Base-by-base conservation (phyloP, 2,797 vertebrate genomes). In the Crax fasciolata region DNA sequence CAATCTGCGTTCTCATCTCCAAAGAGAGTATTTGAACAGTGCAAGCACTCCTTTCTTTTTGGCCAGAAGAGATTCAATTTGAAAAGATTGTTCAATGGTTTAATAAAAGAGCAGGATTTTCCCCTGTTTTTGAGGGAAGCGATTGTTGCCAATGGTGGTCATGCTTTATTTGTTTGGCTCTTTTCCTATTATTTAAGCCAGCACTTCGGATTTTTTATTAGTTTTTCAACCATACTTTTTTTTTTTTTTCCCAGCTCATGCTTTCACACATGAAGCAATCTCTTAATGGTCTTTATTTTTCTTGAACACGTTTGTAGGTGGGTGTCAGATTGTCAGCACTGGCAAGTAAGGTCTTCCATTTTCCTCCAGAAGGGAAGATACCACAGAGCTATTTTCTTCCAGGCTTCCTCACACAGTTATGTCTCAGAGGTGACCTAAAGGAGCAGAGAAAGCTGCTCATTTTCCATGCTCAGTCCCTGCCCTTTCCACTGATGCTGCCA, bases 171-270 rank as follows among this genome's bases (percentile, higher is more conserved):
- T 89, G 41, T n/a, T 92, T 85, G 82, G 76, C 66, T 72, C 43
- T 66, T 66, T 72, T 95, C 48, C 87, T 91, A 75, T 70, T 63
- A 93, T 57, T 89, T 51, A 66, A 78, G 87, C 52, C 43, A 77
- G 73, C n/a, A 48, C 23, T 86, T 92, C 73, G 62, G 51, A 75
- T 93, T 92, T 96, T 91, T 70, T 43, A 43, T 89, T 91, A 59
- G 65, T 49, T 84, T 94, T 91, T 84, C 57, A 57, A 59, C 61
- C 28, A 65, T 23, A 77, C 12, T 41, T 41, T 30, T 61, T 39
- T 61, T 61, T 27, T 70, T 61, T 35, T 44, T 78, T 72, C 67
- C 46, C 1, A 65, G 39, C 74, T 93, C 46, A 55, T 57, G 41
- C 73, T 90, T 92, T 93, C 70, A 88, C 27, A 58, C n/a, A 55